A percentile compares a stretch with the other conserved stretches of the same genome.
These are phyloP conservation scores for Xylocopa sonorina DNA, from an alignment of 1,140 invertebrate genomes.

Conservation along the genomic window DNA sequence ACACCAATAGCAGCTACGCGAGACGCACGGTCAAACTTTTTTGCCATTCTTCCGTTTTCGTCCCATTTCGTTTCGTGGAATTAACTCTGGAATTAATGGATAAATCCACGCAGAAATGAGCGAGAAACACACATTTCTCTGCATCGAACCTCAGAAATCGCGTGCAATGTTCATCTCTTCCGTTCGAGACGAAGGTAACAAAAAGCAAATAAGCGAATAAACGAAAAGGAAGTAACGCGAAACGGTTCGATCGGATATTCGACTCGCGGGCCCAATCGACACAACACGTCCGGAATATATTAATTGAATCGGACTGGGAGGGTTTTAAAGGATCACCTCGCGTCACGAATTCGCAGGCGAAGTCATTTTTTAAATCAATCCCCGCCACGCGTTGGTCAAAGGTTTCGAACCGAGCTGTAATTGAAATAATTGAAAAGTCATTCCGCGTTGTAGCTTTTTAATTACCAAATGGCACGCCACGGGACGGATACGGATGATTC, in stretches of 20 bases:
- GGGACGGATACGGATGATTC: background rate
- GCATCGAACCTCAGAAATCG: too few relatives aligned
- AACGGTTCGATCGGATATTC: background rate
- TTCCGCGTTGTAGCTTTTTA: constrained; percentile 16
- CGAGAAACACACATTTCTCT: too few relatives aligned
- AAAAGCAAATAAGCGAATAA: too few relatives aligned
- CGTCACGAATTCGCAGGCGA: background rate
- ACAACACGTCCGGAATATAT: constrained; percentile 3
- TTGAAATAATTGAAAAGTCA: constrained; percentile 26
- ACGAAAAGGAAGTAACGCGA: background rate
- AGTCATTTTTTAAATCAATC: constrained; percentile 12
- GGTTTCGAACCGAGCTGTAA: constrained; percentile 7
- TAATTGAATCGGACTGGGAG: background rate
- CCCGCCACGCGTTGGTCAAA: background rate
- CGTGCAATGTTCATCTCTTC: too few relatives aligned
- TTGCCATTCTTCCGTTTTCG: too few relatives aligned
- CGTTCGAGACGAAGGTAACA: background rate
- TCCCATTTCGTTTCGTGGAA: too few relatives aligned
- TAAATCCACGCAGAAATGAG: too few relatives aligned
- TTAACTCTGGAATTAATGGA: too few relatives aligned
- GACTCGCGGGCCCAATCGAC: background rate
- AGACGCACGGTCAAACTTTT: too few relatives aligned
- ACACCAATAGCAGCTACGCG: too few relatives aligned
- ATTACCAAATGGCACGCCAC: constrained; percentile 2
- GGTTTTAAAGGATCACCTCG: background rate